Evolutionary conservation across 37 sponge, comb jelly and placozoan species (phyloP).

Genomic region (Tethya wilhelma): DNA sequence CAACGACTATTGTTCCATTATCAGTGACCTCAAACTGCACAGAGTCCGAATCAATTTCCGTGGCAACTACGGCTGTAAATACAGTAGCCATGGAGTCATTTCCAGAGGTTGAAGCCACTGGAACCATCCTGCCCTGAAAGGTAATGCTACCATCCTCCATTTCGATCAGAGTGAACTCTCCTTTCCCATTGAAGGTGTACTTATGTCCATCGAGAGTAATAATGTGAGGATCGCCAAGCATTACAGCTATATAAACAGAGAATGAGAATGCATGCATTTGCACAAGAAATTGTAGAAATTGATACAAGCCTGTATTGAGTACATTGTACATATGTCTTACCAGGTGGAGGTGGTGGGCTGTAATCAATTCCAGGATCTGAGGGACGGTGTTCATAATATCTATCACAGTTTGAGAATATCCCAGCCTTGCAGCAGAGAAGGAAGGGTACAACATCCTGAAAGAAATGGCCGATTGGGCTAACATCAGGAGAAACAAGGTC

Average conservation of each 20-base stretch:
- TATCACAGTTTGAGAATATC: conserved; percentile 31
- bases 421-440: conserved; percentile 55
- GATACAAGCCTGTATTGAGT: too few species aligned
- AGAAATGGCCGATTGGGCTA: conserved; percentile 14
- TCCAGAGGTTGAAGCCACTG: background rate
- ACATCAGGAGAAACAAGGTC: conserved; percentile 15
- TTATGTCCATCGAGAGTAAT: conserved; percentile 61
- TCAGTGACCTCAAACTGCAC: conserved; percentile 53
- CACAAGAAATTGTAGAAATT: too few species aligned
- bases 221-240: conserved; percentile 65
- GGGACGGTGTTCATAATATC: conserved; percentile 53
- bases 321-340: too few species aligned
- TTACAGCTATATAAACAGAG: background rate
- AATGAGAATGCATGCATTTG: background rate
- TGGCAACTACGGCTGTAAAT: conserved; percentile 57
- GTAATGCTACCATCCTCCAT: conserved; percentile 26
- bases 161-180: conserved; percentile 54
- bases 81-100: conserved; percentile 38
- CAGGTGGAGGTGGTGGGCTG: conserved; percentile 28
- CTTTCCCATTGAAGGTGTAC: conserved; percentile 77
- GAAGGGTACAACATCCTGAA: conserved; percentile 41
- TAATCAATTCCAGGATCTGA: conserved; percentile 41
- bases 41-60: conserved; percentile 41
- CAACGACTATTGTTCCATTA: conserved; percentile 10
- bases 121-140: conserved; percentile 57